Evolutionary conservation across 2,888 invertebrate genomes (phyloP).

Genomic region (Macroteleia sp.): DNA sequence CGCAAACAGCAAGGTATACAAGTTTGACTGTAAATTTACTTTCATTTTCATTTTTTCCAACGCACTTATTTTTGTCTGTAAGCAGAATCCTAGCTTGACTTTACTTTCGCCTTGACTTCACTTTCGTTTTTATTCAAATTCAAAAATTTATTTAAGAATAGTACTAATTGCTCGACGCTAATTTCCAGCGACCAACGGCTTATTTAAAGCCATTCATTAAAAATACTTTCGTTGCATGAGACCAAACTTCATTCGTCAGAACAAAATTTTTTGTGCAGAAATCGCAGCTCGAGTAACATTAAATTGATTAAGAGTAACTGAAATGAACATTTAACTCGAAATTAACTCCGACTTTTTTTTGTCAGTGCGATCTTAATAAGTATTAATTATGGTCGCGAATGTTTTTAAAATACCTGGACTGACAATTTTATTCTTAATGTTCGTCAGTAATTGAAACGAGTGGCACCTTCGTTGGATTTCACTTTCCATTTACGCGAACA

Average conservation of each 20-base stretch:
- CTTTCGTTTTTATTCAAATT: constrained; percentile 36
- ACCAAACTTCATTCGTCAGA: no score
- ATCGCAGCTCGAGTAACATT: neutral
- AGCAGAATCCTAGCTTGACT: constrained; percentile 11
- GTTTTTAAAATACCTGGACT: constrained; percentile 12
- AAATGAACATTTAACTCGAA: neutral
- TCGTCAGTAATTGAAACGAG: constrained; percentile 44
- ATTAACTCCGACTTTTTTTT: neutral
- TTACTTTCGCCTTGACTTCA: constrained; percentile 42
- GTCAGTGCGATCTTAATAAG: neutral
- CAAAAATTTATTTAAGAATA: neutral
- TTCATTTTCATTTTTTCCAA: constrained; percentile 35
- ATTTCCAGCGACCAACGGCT: no score
- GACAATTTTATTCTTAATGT: constrained; percentile 32
- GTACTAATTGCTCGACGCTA: no score
- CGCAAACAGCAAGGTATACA: constrained; percentile 39
- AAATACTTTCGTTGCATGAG: no score
- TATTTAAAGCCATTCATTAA: no score
- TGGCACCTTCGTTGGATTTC: constrained; percentile 51
- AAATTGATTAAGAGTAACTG: constrained; percentile 7
- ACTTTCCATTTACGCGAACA: constrained; percentile 64
- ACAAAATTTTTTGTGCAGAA: neutral
- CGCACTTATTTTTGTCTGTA: constrained; percentile 25
- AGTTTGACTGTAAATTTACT: no score
- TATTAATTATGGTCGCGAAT: constrained; percentile 11